phyloP scores from a whole-genome alignment of 2,113 vertebrate genomes.

The Elephas maximus region DNA sequence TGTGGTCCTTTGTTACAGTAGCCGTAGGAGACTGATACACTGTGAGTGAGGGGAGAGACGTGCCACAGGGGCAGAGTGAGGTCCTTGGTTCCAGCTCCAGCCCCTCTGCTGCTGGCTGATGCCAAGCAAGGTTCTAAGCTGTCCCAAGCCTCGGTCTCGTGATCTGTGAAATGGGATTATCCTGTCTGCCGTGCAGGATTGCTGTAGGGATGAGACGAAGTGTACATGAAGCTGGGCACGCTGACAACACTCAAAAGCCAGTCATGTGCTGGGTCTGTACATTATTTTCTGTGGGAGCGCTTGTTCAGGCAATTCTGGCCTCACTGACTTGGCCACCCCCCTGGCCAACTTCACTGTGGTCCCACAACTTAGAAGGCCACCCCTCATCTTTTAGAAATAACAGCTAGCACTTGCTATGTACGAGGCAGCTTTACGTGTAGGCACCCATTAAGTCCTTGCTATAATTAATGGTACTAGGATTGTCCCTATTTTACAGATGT shows the following conservation, averaged over 20 bases:
- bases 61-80: fast-evolving
- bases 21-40: not conserved
- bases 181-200: no score
- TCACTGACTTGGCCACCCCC: not conserved
- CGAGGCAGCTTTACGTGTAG: not conserved
- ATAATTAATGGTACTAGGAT: not conserved
- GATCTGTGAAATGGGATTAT: not conserved
- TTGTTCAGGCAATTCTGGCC: not conserved
- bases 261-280: not conserved
- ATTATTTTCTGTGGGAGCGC: not conserved
- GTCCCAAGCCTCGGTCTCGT: not conserved
- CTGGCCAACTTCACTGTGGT: not conserved
- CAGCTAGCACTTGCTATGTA: no score
- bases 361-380: not conserved
- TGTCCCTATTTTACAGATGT: not conserved
- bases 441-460: not conserved
- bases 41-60: not conserved
- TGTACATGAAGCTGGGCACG: not conserved
- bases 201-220: not conserved
- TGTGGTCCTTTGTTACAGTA: not conserved
- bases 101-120: not conserved
- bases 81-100: not conserved
- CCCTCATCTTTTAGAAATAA: not conserved
- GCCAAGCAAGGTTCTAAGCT: not conserved
- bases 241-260: not conserved